Base-by-base conservation (phyloP, 1,140 invertebrate genomes). In the Drosophila funebris region DNA sequence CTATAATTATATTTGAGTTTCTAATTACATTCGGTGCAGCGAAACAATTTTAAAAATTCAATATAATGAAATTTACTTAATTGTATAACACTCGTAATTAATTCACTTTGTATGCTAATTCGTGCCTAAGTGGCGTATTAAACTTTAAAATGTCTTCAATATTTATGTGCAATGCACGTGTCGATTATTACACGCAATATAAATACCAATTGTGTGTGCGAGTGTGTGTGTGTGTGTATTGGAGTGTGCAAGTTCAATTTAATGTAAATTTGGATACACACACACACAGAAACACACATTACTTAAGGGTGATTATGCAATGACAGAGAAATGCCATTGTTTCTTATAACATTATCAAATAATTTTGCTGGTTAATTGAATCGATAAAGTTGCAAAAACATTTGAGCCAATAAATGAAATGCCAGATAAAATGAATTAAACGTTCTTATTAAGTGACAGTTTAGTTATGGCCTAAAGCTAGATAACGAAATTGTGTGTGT, bases 91-190 rank as follows among this genome's bases (percentile, higher is more conserved):
- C 82, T 83, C 75, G 82, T 87, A 87, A 87, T 87, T 87, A 87
- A 87, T 87, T 87, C 82, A 87, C 83, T 87, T 87, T 87, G 82
- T 87, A 87, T 88, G 82, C 82, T 87, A 87, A 87, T 87, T 87
- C 78, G 83, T 83, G 83, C 79, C 83, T 87, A 87, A 87, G 82
- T 87, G 82, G 75, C 83, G 75, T 88, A 87, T 87, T 87, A 87
- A 88, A 87, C 66, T 87, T 87, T 87, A 87, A 87, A 87, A 88
- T 87, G 83, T 87, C 82, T 87, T 88, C 83, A 85, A 85, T 88
- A 88, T 88, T 85, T 87, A 82, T 88, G 78, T 63, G 54, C 69
- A 18, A 52, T 61, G 67, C 83, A 85, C 78, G 83, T 84, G 81
- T 84, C 82, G 77, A 84, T 84, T 85, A 85, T 85, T 70, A 84